phyloP scores from a whole-genome alignment of 2,888 invertebrate genomes.

The Nemotelus pantherinus region DNA sequence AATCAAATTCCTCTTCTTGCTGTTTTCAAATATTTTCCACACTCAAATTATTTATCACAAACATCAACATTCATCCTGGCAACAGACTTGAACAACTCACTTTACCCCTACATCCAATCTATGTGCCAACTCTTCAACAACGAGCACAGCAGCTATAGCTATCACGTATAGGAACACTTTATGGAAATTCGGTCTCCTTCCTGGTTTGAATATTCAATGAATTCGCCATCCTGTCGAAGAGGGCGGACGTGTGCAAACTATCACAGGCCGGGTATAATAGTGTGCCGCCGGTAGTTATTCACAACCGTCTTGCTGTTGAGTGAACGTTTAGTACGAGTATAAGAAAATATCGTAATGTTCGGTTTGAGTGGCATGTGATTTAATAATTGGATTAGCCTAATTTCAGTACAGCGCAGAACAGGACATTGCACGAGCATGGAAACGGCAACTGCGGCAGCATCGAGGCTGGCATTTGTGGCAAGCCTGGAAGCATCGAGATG shows the following conservation, averaged over 20 bases:
- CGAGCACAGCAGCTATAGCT: no score
- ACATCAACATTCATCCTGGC: no score
- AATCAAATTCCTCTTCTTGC: no score
- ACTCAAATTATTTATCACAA: no score
- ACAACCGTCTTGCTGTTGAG: not conserved
- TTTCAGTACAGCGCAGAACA: conserved; percentile 14
- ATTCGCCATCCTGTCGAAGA: conserved; percentile 11
- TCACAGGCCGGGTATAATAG: not conserved
- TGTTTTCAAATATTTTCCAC: no score
- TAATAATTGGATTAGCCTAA: conserved; percentile 39
- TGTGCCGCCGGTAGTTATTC: not conserved
- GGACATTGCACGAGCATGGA: conserved; percentile 8
- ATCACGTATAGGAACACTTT: conserved; percentile 11
- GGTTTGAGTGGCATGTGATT: conserved; percentile 38
- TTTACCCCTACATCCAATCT: no score
- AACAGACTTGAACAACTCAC: no score
- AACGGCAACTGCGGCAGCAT: not conserved
- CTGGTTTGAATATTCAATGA: conserved; percentile 36
- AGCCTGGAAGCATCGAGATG: not conserved
- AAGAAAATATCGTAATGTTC: conserved; percentile 5
- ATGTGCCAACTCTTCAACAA: no score
- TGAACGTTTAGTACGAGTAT: not conserved
- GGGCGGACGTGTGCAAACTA: conserved; percentile 12
- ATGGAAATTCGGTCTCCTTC: conserved; percentile 31
- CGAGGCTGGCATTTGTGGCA: not conserved